phyloP scores from a whole-genome alignment of 2,113 vertebrate genomes.

The Myrmecophaga tridactyla region DNA sequence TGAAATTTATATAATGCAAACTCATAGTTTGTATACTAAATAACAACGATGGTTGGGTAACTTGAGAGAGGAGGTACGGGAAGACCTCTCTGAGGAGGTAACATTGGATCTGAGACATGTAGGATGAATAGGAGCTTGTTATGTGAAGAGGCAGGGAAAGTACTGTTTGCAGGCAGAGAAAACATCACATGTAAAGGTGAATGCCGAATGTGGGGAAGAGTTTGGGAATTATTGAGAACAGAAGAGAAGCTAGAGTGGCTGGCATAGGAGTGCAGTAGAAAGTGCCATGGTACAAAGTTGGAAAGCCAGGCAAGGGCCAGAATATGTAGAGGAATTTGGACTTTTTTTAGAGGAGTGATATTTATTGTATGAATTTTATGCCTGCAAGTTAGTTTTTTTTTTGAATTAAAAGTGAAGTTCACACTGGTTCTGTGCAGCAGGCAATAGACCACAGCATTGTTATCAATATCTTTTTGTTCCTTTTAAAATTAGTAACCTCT shows the following conservation, averaged over 20 bases:
- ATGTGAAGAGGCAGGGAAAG: neutral
- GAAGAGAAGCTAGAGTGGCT: neutral
- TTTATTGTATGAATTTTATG: conserved; percentile 31
- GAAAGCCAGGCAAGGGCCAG: neutral
- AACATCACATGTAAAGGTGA: neutral
- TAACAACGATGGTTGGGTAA: neutral
- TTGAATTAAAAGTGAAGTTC: conserved; percentile 12
- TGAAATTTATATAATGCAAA: neutral
- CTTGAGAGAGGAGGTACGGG: neutral
- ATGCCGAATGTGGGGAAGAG: neutral
- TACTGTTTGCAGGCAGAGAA: neutral
- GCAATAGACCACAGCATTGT: neutral
- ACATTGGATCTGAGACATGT: neutral
- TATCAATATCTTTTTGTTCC: neutral
- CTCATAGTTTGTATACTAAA: neutral
- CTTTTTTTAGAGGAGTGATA: neutral
- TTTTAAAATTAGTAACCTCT: neutral
- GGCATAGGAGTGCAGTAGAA: neutral
- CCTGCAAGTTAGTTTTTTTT: conserved; percentile 46
- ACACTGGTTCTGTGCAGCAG: neutral
- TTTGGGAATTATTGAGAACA: neutral
- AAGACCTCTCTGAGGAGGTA: neutral
- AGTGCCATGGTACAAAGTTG: neutral
- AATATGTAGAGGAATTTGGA: no score
- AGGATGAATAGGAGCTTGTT: neutral